Percentiles rank a stretch among this genome's conserved stretches.
Conservation (phyloP, 2,797 vertebrate species). For the Gallinago solitaria region DNA sequence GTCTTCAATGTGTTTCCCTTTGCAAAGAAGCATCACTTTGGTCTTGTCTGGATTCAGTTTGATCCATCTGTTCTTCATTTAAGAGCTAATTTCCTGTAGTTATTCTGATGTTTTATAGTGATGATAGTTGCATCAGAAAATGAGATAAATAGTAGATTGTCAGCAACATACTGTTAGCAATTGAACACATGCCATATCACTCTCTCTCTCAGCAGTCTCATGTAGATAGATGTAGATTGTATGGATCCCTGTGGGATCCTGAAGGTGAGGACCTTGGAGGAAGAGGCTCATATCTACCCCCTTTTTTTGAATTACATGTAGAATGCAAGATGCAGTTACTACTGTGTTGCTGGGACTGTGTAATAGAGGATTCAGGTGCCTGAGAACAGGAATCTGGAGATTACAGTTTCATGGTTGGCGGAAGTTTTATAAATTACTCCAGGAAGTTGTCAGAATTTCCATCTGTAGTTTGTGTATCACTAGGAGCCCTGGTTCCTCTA, state of each 20-base stretch:
- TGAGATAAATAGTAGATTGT: slow-evolving; percentile 72
- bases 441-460: slow-evolving; percentile 27
- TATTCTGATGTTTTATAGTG: slow-evolving; percentile 72
- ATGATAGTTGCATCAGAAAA: slow-evolving; percentile 74
- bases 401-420: not conserved
- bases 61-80: slow-evolving; percentile 64
- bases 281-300: not conserved
- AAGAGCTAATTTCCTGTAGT: slow-evolving; percentile 72
- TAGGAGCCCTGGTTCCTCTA: not conserved
- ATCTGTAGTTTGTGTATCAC: not conserved
- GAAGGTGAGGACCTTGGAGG: slow-evolving; percentile 23
- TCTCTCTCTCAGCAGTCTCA: slow-evolving; percentile 59
- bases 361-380: not conserved
- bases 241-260: slow-evolving; percentile 3
- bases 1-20: slow-evolving; percentile 59
- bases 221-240: slow-evolving; percentile 43
- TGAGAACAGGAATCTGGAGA: not conserved
- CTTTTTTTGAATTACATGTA: not conserved
- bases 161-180: slow-evolving; percentile 69
- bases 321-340: not conserved
- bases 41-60: slow-evolving; percentile 70
- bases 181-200: slow-evolving; percentile 61
- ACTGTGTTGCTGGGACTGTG: not conserved
- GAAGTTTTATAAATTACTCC: not conserved
- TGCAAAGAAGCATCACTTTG: slow-evolving; percentile 56